Percentiles rank a stretch among this genome's conserved stretches.
Conservation (phyloP, 2,888 invertebrate species). For the Ceriagrion tenellum region DNA sequence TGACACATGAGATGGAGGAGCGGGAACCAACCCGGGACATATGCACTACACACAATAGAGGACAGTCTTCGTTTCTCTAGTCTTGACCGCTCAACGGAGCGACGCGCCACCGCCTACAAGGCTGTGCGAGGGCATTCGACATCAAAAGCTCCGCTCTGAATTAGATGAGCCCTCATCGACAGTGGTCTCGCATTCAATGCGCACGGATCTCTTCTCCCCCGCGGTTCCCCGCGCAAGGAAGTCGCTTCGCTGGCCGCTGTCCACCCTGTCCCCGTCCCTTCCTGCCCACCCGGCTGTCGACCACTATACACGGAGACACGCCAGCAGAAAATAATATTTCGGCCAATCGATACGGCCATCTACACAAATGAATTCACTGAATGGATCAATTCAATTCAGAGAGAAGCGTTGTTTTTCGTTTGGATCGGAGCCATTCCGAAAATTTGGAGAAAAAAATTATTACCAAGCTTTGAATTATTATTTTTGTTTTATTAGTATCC, state of each 20-base stretch:
- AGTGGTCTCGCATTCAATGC: neutral
- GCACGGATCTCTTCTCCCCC: neutral
- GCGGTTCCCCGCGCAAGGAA: no score
- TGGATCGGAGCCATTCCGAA: neutral
- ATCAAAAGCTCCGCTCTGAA: neutral
- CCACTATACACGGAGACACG: neutral
- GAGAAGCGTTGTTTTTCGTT: neutral
- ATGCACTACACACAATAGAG: no score
- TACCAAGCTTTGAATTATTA: neutral
- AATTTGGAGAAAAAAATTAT: neutral
- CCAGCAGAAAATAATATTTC: neutral
- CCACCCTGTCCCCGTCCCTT: no score
- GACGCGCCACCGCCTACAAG: neutral
- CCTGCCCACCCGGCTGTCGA: no score
- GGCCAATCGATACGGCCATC: neutral
- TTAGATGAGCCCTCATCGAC: neutral
- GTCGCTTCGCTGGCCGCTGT: no score
- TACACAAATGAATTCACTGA: conserved; percentile 1
- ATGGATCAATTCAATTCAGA: neutral
- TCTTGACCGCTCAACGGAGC: no score
- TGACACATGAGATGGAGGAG: no score
- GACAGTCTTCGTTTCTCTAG: no score
- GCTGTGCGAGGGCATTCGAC: neutral
- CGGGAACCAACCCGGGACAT: no score
- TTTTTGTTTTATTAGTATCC: neutral